Percentiles rank a stretch among this genome's conserved stretches.
phyloP scores from a whole-genome alignment of 1,140 invertebrate genomes.

The Anagrus nilaparvatae region DNA sequence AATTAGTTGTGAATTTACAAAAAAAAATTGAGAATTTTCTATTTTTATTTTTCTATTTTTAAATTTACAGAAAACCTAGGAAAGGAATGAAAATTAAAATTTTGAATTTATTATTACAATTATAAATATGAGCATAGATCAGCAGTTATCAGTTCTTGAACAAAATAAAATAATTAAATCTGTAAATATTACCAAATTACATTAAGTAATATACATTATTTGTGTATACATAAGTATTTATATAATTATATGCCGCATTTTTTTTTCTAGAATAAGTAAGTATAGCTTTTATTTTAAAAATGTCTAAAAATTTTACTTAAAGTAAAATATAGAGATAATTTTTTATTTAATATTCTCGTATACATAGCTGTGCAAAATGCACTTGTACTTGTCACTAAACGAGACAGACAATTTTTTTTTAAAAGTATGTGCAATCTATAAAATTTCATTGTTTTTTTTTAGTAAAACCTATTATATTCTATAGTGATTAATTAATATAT shows the following conservation, averaged over 20 bases:
- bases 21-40: too few relatives aligned
- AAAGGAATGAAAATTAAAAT: too few relatives aligned
- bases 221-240: conserved; percentile 19
- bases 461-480: background rate
- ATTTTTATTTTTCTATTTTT: too few relatives aligned
- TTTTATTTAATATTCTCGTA: conserved; percentile 41
- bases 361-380: conserved; percentile 45
- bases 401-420: conserved; percentile 30
- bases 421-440: too few relatives aligned
- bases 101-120: too few relatives aligned
- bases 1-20: too few relatives aligned
- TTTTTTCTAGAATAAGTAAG: conserved; percentile 36
- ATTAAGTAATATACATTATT: conserved; percentile 16
- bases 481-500: background rate
- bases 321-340: conserved; percentile 26
- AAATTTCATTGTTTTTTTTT: too few relatives aligned
- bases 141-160: conserved; percentile 15
- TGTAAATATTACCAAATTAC: conserved; percentile 17
- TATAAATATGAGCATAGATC: too few relatives aligned
- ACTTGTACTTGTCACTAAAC: conserved; percentile 43
- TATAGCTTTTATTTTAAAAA: conserved; percentile 37
- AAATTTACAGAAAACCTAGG: too few relatives aligned
- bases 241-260: conserved; percentile 18
- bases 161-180: conserved; percentile 23
- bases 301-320: conserved; percentile 26